phyloP scores from a whole-genome alignment of 2,888 invertebrate genomes.

The Eudemis profundana region DNA sequence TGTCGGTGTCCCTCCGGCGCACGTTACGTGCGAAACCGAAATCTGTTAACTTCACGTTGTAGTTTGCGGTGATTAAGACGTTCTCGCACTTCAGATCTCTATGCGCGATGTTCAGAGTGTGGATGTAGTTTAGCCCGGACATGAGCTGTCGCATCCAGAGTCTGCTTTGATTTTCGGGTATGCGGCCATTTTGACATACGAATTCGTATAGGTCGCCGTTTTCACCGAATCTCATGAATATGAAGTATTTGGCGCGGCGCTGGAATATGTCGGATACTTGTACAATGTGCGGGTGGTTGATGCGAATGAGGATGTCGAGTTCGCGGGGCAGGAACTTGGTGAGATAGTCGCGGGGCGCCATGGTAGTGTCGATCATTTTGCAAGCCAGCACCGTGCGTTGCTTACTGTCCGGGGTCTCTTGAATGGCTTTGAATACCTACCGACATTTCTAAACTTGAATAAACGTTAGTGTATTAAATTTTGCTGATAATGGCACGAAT shows the following conservation, averaged over 20 bases:
- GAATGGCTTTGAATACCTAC: constrained; percentile 78
- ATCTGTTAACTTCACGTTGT: constrained; percentile 92
- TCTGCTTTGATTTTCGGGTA: constrained; percentile 88
- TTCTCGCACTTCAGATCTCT: constrained; percentile 95
- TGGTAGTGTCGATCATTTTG: constrained; percentile 90
- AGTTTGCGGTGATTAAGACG: constrained; percentile 88
- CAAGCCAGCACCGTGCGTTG: constrained; percentile 83
- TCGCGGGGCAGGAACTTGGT: constrained; percentile 93
- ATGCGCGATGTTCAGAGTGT: constrained; percentile 90
- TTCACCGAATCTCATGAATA: constrained; percentile 91
- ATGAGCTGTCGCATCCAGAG: constrained; percentile 90
- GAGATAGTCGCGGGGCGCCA: constrained; percentile 91
- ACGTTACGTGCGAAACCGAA: constrained; percentile 91
- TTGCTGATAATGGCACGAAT: not conserved
- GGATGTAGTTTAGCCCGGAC: constrained; percentile 89
- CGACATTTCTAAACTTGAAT: not conserved
- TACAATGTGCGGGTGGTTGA: constrained; percentile 92
- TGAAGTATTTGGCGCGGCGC: constrained; percentile 89
- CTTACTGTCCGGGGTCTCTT: constrained; percentile 75
- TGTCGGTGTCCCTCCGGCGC: constrained; percentile 66
- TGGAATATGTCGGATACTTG: constrained; percentile 91
- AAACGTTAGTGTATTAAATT: too few species aligned
- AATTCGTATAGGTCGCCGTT: constrained; percentile 92
- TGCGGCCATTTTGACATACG: constrained; percentile 87
- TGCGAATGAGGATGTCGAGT: constrained; percentile 89